Conservation (phyloP, 1,140 invertebrate species). For the Drosophila leontia region DNA sequence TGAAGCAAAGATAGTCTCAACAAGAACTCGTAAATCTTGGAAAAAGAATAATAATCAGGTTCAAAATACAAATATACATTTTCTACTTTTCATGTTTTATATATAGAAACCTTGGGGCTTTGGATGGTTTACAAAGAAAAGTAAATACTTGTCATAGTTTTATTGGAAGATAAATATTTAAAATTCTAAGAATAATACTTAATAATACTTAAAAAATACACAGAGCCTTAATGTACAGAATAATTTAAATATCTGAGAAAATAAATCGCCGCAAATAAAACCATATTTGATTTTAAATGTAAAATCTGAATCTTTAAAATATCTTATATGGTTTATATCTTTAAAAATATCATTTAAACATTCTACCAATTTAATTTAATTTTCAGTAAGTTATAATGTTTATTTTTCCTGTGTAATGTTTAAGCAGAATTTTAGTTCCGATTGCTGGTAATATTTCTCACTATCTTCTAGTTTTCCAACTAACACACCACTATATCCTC, state of each 20-base stretch:
- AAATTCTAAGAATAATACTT: background rate
- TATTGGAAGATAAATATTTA: background rate
- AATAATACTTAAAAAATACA: background rate
- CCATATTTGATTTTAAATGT: no score
- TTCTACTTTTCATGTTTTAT: background rate
- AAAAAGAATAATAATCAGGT: background rate
- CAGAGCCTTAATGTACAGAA: no score
- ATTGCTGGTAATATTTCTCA: background rate
- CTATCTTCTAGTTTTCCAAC: background rate
- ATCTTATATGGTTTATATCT: background rate
- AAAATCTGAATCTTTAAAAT: no score
- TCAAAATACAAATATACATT: background rate
- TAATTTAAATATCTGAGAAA: no score
- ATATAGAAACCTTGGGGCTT: background rate
- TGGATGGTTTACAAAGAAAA: background rate
- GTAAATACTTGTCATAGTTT: background rate
- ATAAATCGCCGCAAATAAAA: no score
- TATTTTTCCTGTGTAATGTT: background rate
- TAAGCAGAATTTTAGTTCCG: background rate
- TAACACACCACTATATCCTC: background rate
- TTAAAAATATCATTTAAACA: background rate
- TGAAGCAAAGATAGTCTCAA: slow-evolving; percentile 4
- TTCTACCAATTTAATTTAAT: no score
- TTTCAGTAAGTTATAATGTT: no score
- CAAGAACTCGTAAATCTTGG: slow-evolving; percentile 5